Evolutionary conservation across 2,888 invertebrate species (phyloP), one percentile per base, ranked within the genome.

Genomic region (Cosmia trapezina): DNA sequence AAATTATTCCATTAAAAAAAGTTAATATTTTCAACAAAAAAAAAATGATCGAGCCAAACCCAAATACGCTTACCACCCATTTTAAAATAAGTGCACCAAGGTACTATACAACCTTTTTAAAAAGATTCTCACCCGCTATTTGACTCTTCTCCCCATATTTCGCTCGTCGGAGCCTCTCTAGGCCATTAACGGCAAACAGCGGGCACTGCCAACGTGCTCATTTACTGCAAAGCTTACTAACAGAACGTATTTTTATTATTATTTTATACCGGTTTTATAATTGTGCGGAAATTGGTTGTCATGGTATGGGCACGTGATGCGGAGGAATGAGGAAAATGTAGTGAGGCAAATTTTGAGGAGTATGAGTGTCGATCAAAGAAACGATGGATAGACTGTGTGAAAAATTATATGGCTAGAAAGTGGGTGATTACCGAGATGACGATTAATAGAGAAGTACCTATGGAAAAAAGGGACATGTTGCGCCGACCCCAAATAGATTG

Each of bases 101-200:
- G 11, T 43, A 73, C 6, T 8, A 53, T 53, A 45, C 22, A 11
- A 22, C 5, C 12, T 83, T 81, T 33, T 83, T 82, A 73, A 72
- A 78, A 78, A 81, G 77, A 86, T 88, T 86, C 84, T 77, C 45
- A 76, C 62, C 22, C 66, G 83, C 81, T 85, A 83, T 87, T 86
- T 47, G 19, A 37, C 66, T 65, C 22, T 66, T 47, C 37, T 37
- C 11, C 19, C 67, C 19, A 47, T 49, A 68, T 22, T 68, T 47
- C 7, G 37, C 67, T 14, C 45, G 65, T 65, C 57, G 73, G 69
- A 75, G 79, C 78, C 73, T 71, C 68, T 65, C 78, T 64, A 64
- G 81, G 70, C 90, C 88, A 91, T 91, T 92, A 92, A 90, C 76
- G 87, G 84, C 83, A 82, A 86, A 85, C 88, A 86, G 84, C 76